Evolutionary conservation across 2,797 vertebrate species (phyloP).

Genomic region (Chiloscyllium punctatum): DNA sequence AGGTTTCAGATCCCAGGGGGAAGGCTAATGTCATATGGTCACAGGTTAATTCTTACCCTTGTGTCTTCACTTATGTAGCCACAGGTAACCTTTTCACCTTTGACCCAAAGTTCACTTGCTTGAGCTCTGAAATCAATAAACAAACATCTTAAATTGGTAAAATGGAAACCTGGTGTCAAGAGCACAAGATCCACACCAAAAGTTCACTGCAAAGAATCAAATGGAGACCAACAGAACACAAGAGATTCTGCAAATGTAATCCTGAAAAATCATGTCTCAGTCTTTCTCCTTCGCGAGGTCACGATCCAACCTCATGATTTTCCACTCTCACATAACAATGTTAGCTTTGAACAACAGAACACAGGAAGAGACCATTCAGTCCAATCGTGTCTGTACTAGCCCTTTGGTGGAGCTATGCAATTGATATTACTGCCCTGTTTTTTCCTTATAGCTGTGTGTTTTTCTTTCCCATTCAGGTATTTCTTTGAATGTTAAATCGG

Average conservation of each 20-base stretch:
- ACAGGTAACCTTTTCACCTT: constrained; percentile 96
- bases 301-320: not conserved
- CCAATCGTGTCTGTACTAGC: not conserved
- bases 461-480: not conserved
- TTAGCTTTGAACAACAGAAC: not conserved
- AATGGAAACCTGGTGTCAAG: not conserved
- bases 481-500: not conserved
- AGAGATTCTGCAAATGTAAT: not conserved
- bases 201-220: not conserved
- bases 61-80: constrained; percentile 95
- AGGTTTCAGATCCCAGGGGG: not conserved
- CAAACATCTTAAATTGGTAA: not conserved
- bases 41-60: constrained; percentile 63
- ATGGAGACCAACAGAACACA: not conserved
- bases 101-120: constrained; percentile 93
- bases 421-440: no score
- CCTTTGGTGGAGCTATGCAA: not conserved
- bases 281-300: not conserved
- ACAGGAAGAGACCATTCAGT: not conserved
- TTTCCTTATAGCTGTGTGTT: not conserved
- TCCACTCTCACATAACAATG: not conserved
- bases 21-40: not conserved
- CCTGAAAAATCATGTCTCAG: not conserved
- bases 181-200: no score
- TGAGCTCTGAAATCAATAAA: constrained; percentile 71